Evolutionary conservation across 2,888 invertebrate species (phyloP).

Genomic region (Osmoderma eremita): DNA sequence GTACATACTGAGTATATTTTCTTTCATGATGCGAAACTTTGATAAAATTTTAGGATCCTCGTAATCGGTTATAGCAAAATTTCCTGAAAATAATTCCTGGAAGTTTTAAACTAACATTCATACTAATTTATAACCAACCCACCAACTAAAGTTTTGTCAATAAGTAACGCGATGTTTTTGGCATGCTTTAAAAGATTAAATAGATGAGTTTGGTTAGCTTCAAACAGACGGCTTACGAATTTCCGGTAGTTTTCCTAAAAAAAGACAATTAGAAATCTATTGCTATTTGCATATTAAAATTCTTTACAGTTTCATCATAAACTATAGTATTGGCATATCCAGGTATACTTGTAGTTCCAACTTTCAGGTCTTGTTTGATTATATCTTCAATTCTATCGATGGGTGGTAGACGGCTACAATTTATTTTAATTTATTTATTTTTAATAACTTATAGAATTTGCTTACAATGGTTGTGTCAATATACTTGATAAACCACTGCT

Average conservation of each 20-base stretch:
- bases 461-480: constrained; percentile 21
- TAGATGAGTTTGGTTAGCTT: constrained; percentile 14
- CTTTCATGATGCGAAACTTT: constrained; percentile 32
- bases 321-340: constrained; percentile 12
- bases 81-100: constrained; percentile 26
- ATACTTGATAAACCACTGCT: constrained; percentile 26
- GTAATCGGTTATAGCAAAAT: constrained; percentile 35
- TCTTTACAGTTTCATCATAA: constrained; percentile 16
- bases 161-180: constrained; percentile 1
- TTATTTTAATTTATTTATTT: background rate
- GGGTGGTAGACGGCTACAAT: constrained; percentile 10
- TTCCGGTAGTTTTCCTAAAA: constrained; percentile 15
- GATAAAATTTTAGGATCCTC: constrained; percentile 29
- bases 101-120: background rate
- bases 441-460: background rate
- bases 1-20: constrained; percentile 31
- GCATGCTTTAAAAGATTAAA: background rate
- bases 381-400: constrained; percentile 26
- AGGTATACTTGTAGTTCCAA: constrained; percentile 12
- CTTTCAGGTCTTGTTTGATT: constrained; percentile 6
- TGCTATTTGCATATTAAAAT: background rate
- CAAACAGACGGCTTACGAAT: constrained; percentile 5
- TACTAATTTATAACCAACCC: too few relatives aligned
- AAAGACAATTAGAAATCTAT: background rate
- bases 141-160: constrained; percentile 21